Percentiles rank a stretch among this genome's conserved stretches.
Evolutionary conservation across 1,140 invertebrate species (phyloP).

Genomic region (Drosophila biarmipes): DNA sequence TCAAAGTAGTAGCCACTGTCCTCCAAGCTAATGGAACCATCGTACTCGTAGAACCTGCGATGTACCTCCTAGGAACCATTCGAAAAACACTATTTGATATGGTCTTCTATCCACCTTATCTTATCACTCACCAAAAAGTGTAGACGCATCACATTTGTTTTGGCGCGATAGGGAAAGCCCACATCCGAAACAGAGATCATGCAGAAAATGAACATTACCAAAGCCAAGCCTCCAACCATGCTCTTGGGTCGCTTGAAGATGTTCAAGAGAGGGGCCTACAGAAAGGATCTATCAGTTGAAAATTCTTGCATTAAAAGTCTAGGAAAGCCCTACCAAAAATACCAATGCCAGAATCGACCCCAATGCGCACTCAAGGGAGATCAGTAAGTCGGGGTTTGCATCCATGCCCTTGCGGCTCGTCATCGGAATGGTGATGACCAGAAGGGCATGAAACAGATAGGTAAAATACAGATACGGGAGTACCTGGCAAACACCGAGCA

Average conservation of each 20-base stretch:
- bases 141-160: slow-evolving; percentile 89
- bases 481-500: slow-evolving; percentile 84
- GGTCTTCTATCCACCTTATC: not conserved
- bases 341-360: slow-evolving; percentile 74
- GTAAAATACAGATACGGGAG: slow-evolving; percentile 86
- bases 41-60: slow-evolving; percentile 86
- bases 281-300: not conserved
- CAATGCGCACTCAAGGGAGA: slow-evolving; percentile 84
- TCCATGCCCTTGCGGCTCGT: slow-evolving; percentile 87
- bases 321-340: slow-evolving; percentile 55
- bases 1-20: slow-evolving; percentile 90
- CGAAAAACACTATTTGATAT: too few species aligned
- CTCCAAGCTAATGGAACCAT: slow-evolving; percentile 85
- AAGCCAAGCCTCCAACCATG: slow-evolving; percentile 67
- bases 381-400: slow-evolving; percentile 87
- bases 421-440: slow-evolving; percentile 88
- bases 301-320: not conserved
- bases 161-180: slow-evolving; percentile 91
- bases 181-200: slow-evolving; percentile 87
- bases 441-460: slow-evolving; percentile 88
- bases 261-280: slow-evolving; percentile 63
- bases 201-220: slow-evolving; percentile 86
- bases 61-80: slow-evolving; percentile 86
- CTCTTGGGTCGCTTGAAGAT: slow-evolving; percentile 60
- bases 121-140: slow-evolving; percentile 87